phyloP scores from a whole-genome alignment of 2,888 invertebrate species.

The Drosophila limbata region DNA sequence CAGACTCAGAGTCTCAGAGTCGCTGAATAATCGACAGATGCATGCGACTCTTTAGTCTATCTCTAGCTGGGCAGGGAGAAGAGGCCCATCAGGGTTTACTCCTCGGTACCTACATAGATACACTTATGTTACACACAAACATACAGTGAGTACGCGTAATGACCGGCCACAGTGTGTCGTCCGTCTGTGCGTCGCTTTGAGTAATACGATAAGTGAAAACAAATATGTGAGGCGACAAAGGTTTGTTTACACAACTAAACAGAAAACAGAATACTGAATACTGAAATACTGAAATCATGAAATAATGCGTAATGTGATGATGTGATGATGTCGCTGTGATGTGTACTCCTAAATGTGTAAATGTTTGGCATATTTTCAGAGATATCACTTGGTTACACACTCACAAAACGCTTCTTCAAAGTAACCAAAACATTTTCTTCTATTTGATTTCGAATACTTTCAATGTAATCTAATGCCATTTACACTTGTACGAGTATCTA shows the following conservation, averaged over 20 bases:
- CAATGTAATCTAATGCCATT: conserved; percentile 21
- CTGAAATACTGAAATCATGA: conserved; percentile 32
- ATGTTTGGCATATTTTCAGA: conserved; percentile 55
- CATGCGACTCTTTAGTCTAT: conserved; percentile 44
- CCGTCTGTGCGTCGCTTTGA: conserved; percentile 33
- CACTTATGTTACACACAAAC: not conserved
- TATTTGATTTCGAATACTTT: conserved; percentile 13
- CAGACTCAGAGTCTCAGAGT: conserved; percentile 15
- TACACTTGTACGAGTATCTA: conserved; percentile 20
- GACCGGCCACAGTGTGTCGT: conserved; percentile 27
- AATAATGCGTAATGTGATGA: conserved; percentile 59
- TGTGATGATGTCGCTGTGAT: conserved; percentile 26
- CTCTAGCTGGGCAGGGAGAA: conserved; percentile 7
- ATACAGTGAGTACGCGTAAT: conserved; percentile 40
- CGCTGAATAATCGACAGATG: conserved; percentile 60
- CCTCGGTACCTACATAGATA: conserved; percentile 6
- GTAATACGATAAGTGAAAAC: conserved; percentile 76
- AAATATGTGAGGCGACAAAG: conserved; percentile 68
- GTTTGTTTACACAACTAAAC: conserved; percentile 73
- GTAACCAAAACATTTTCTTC: conserved; percentile 16
- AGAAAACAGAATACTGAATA: conserved; percentile 19
- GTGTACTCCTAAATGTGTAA: conserved; percentile 1
- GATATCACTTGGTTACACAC: conserved; percentile 26
- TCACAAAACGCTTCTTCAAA: conserved; percentile 10
- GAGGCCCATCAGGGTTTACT: conserved; percentile 24